phyloP scores from a whole-genome alignment of 2,888 invertebrate species.

The Allygus modestus region DNA sequence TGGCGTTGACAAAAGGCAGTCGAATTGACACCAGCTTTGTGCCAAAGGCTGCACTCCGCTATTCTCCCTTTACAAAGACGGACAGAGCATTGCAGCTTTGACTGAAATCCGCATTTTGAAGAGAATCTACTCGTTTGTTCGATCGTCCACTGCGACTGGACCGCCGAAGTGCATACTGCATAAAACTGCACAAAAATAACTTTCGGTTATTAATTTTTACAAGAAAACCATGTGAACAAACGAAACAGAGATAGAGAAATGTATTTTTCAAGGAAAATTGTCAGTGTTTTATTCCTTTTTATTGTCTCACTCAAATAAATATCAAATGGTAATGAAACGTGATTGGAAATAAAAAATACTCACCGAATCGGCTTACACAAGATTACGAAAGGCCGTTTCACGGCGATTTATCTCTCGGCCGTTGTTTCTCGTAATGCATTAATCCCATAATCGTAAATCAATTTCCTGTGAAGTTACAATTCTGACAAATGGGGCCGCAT shows the following conservation, averaged over 20 bases:
- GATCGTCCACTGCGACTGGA: not conserved
- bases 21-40: not conserved
- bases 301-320: too few relatives aligned
- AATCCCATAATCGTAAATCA: constrained; percentile 15
- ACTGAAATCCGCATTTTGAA: not conserved
- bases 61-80: not conserved
- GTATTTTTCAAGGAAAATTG: too few relatives aligned
- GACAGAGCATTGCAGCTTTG: not conserved
- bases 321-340: not conserved
- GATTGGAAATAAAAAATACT: not conserved
- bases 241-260: too few relatives aligned
- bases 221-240: too few relatives aligned
- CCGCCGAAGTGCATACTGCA: too few relatives aligned
- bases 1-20: constrained; percentile 10
- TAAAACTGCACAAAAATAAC: too few relatives aligned
- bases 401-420: not conserved
- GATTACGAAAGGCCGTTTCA: not conserved
- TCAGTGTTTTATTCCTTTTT: too few relatives aligned
- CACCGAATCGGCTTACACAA: not conserved
- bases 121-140: not conserved
- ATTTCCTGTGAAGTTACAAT: constrained; percentile 5
- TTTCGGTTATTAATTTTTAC: too few relatives aligned
- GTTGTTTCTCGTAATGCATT: not conserved
- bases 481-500: constrained; percentile 33
- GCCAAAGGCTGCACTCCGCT: not conserved